Percentiles rank a stretch among this genome's conserved stretches.
These are phyloP conservation scores for Haliaeetus leucogaster DNA, from an alignment of 2,113 vertebrate species.

Conservation along the genomic window DNA sequence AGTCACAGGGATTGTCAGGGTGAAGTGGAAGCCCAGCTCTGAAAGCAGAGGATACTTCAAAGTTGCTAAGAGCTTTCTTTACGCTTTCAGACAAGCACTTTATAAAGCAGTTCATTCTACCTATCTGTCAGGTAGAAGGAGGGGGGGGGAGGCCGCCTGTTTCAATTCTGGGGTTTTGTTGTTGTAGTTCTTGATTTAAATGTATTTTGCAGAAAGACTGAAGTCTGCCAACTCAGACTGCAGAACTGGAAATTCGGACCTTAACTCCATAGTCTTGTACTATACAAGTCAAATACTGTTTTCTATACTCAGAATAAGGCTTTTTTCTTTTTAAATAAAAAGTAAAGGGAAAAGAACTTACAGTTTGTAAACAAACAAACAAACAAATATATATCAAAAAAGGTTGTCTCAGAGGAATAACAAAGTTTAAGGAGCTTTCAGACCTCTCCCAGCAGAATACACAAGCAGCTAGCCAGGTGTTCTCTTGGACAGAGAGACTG, in stretches of 20 bases:
- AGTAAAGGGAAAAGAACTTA: neutral
- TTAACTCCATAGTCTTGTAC: neutral
- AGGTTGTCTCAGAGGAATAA: neutral
- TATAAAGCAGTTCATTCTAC: neutral
- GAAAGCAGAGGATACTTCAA: neutral
- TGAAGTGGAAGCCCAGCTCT: neutral
- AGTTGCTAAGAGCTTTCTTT: neutral
- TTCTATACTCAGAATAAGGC: neutral
- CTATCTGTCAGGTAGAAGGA: neutral
- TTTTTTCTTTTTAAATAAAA: neutral
- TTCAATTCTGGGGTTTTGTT: neutral
- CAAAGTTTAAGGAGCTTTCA: neutral
- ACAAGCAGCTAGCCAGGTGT: neutral
- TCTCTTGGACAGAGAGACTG: neutral
- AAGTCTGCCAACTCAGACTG: neutral
- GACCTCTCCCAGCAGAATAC: neutral
- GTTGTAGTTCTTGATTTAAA: neutral
- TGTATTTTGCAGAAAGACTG: neutral
- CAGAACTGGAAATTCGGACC: neutral
- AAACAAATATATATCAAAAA: too few species aligned
- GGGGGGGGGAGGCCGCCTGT: neutral
- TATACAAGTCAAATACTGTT: neutral
- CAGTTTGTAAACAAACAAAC: neutral
- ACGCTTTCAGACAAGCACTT: neutral
- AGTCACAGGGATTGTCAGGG: neutral